Percentiles rank a stretch among this genome's conserved stretches.
Evolutionary conservation across 2,797 vertebrate genomes (phyloP).

Genomic region (Rhinoraja longicauda): DNA sequence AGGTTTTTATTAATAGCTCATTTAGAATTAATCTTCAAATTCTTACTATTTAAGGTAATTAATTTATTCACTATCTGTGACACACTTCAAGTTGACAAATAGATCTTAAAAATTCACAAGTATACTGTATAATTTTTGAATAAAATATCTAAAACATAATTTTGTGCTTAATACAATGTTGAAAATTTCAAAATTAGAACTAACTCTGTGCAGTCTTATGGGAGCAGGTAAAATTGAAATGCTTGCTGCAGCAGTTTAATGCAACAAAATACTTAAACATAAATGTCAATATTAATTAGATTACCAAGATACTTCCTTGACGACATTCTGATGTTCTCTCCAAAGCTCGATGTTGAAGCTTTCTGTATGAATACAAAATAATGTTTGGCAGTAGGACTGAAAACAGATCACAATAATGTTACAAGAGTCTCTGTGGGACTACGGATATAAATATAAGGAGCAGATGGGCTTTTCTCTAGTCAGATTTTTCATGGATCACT

Average conservation of each 20-base stretch:
- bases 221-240: constrained; percentile 25
- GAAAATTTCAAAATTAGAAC: neutral
- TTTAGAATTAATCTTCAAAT: neutral
- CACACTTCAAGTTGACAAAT: neutral
- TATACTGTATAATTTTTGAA: neutral
- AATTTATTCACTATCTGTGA: neutral
- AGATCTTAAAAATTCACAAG: neutral
- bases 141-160: neutral
- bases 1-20: neutral
- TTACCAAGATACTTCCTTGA: constrained; percentile 65
- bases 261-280: constrained; percentile 59
- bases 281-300: constrained; percentile 74
- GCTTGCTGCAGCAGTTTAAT: neutral
- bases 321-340: constrained; percentile 61
- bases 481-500: constrained; percentile 24
- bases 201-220: neutral
- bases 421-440: constrained; percentile 37
- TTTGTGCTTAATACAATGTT: neutral
- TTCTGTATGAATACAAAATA: constrained; percentile 59
- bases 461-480: constrained; percentile 35
- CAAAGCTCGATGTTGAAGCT: constrained; percentile 55
- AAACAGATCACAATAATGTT: constrained; percentile 63
- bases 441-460: neutral
- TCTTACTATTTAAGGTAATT: neutral
- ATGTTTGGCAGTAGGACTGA: constrained; percentile 66